Conservation (phyloP, 2,113 vertebrate species). For the Trachemys scripta region DNA sequence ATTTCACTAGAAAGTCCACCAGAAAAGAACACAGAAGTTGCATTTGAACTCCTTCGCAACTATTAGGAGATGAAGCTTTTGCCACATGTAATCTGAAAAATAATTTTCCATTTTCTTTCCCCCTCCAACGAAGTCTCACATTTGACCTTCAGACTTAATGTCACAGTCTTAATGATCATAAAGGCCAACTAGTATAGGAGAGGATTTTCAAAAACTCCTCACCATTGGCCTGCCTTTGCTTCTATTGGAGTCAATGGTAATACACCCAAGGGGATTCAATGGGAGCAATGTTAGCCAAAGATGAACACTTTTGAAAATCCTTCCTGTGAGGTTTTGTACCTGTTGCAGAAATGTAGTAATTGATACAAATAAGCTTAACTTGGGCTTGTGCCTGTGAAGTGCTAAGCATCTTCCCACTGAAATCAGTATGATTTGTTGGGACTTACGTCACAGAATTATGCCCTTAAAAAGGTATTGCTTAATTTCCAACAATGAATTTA, state of each 20-base stretch:
- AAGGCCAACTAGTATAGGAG: background rate
- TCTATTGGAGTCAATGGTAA: background rate
- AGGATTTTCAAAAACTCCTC: background rate
- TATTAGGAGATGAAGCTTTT: background rate
- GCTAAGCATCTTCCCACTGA: background rate
- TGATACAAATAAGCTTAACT: background rate
- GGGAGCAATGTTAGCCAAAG: background rate
- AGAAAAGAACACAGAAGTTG: constrained; percentile 21
- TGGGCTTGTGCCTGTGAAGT: background rate
- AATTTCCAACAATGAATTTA: background rate
- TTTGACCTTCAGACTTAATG: background rate
- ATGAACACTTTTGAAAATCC: background rate
- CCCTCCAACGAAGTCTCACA: background rate
- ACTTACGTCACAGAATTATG: background rate
- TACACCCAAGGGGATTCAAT: background rate
- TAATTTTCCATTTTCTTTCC: background rate
- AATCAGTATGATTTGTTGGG: background rate
- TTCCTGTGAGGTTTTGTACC: background rate
- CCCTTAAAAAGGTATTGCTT: background rate
- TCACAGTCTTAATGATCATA: background rate
- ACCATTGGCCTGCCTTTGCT: background rate
- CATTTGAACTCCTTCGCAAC: background rate
- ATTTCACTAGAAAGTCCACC: constrained; percentile 8
- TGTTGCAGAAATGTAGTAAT: background rate
- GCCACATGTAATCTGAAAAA: background rate